phyloP scores from a whole-genome alignment of 2,113 vertebrate genomes.

The Paramormyrops kingsleyae region DNA sequence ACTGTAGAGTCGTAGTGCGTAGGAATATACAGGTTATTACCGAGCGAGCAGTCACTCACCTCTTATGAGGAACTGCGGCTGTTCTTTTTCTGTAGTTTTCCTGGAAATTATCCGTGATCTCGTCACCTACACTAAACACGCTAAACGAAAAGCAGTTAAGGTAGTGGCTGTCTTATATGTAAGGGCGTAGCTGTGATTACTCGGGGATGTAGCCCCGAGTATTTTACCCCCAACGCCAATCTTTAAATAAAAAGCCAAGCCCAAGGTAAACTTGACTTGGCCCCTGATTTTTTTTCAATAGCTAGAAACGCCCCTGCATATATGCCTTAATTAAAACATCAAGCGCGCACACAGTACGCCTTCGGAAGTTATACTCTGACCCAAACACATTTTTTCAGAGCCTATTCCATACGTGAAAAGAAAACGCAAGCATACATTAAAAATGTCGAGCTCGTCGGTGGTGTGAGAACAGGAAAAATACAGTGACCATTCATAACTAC shows the following conservation, averaged over 20 bases:
- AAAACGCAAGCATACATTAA: background rate
- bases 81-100: background rate
- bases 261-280: too few species aligned
- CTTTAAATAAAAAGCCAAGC: too few species aligned
- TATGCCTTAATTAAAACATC: conserved; percentile 8
- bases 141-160: conserved; percentile 2
- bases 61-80: conserved; percentile 7
- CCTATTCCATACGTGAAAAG: conserved; percentile 27
- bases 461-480: background rate
- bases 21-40: background rate
- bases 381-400: conserved; percentile 41
- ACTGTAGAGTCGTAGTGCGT: background rate
- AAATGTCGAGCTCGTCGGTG: background rate
- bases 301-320: too few species aligned
- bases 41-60: conserved; percentile 44
- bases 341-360: conserved; percentile 7
- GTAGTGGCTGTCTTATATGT: background rate
- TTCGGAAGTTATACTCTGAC: background rate
- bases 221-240: too few species aligned
- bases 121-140: background rate
- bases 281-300: too few species aligned
- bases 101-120: background rate
- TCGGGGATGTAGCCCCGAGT: too few species aligned
- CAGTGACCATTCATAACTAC: background rate
- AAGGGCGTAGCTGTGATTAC: too few species aligned